These are phyloP conservation scores for Galleria mellonella DNA, from an alignment of 1,140 invertebrate species.

Conservation along the genomic window DNA sequence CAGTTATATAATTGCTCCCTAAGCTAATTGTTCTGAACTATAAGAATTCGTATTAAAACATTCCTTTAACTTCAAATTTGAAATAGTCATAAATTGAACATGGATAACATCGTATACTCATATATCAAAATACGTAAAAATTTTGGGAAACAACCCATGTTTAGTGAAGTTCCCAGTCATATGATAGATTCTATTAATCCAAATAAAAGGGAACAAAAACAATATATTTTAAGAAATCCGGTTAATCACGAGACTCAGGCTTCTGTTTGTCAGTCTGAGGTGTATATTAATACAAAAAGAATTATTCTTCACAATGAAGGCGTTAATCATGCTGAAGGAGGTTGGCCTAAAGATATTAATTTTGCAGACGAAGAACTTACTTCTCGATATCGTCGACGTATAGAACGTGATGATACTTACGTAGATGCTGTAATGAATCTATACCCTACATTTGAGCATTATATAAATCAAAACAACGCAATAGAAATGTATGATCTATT, in stretches of 20 bases:
- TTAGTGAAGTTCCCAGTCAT: constrained; percentile 81
- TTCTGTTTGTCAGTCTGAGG: constrained; percentile 74
- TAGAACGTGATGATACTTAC: constrained; percentile 95
- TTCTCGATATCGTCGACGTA: constrained; percentile 87
- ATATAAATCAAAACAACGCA: constrained; percentile 92
- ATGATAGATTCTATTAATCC: constrained; percentile 83
- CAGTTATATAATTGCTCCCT: too few species aligned
- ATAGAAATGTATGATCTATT: constrained; percentile 94
- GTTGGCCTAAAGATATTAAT: constrained; percentile 97
- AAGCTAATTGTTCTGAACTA: too few species aligned
- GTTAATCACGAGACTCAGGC: constrained; percentile 77
- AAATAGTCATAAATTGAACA: constrained; percentile 22
- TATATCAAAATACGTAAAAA: constrained; percentile 80
- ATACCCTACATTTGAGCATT: constrained; percentile 82
- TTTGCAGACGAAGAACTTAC: constrained; percentile 90
- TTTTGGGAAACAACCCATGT: constrained; percentile 81
- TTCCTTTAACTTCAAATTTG: too few species aligned
- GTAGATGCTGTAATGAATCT: constrained; percentile 85
- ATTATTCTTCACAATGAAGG: constrained; percentile 83
- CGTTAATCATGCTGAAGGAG: constrained; percentile 93
- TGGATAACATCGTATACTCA: constrained; percentile 71
- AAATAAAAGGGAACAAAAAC: constrained; percentile 75
- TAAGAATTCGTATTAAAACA: too few species aligned
- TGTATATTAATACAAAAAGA: constrained; percentile 77
- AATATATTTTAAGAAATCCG: constrained; percentile 83